Base-by-base conservation (phyloP, 1,140 invertebrate species). In the Diprion similis region DNA sequence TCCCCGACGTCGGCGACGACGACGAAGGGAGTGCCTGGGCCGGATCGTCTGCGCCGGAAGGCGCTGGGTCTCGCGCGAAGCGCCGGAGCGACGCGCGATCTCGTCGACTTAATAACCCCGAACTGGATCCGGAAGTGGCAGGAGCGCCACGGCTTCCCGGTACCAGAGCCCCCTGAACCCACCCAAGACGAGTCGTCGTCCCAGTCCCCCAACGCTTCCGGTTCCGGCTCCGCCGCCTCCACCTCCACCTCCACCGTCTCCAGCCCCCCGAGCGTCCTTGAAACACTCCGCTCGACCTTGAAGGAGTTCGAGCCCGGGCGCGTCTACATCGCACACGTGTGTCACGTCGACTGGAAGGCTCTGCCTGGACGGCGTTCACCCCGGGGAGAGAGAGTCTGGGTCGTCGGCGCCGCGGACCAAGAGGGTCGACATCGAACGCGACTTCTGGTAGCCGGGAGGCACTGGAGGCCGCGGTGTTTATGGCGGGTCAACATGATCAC, bases 401-500 rank as follows among this genome's bases (percentile, higher is more conserved):
- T 90, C 46, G 79, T 90, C 64, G 88, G 86, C 74, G 90, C 89
- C 0, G 88, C 86, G 0, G 89, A 90, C 80, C 84, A 85, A 68
- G 86, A 85, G 15, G 89, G 90, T 8, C 80, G 86, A 45, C 89
- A 90, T 73, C 77, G 89, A 45, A 90, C 89, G 6, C 79, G 89
- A 24, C 77, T 90, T 1, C 78, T 90, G 70, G 88, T 90, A 0
- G 85, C 88, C 0, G 89, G 89, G 8, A 85, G 84, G 24, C 78
- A 89, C 72, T 90, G 89, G 89, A 79, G 88, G 46, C 90, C 89
- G 0, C 78, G 82, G 13, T 90, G 89, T 78, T 74, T 90, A 9
- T 80, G 84, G 19, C 79, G 83, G 47, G 89, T 90, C n/a, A 90
- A 90, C 78, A 90, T 90, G 89, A 70, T 90, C 7, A 90, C 84